A percentile compares a stretch with the other conserved stretches of the same genome.
Conservation (phyloP, 2,113 vertebrate species). For the Percopsis transmontana region DNA sequence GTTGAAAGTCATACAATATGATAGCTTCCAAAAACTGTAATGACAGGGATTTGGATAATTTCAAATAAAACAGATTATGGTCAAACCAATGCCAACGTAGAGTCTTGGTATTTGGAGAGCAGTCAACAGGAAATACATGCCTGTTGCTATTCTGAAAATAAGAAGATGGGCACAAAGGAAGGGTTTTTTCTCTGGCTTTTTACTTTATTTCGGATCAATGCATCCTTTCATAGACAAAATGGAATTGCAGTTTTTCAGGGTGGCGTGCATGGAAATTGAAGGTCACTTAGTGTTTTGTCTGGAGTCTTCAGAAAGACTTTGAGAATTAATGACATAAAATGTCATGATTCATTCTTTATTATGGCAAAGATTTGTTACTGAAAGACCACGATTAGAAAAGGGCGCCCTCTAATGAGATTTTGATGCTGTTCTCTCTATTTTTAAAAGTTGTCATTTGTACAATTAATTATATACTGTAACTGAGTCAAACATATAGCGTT, state of each 20-base stretch:
- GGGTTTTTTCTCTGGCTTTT: conserved; percentile 37
- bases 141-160: conserved; percentile 23
- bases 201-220: conserved; percentile 61
- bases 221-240: conserved; percentile 57
- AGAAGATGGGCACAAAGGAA: conserved; percentile 45
- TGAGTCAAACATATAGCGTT: too few relatives aligned
- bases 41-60: too few relatives aligned
- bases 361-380: neutral
- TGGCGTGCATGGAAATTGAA: conserved; percentile 39
- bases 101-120: neutral
- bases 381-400: neutral
- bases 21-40: too few relatives aligned
- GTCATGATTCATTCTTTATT: conserved; percentile 1
- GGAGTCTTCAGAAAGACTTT: conserved; percentile 18
- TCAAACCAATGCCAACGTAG: neutral
- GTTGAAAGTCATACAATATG: too few relatives aligned
- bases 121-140: conserved; percentile 15
- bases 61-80: too few relatives aligned
- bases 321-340: conserved; percentile 15
- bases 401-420: neutral
- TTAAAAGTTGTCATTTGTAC: too few relatives aligned
- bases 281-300: conserved; percentile 34
- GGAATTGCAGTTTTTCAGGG: conserved; percentile 45
- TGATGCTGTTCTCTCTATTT: too few relatives aligned
- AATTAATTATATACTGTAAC: too few relatives aligned